Evolutionary conservation across 2,888 invertebrate genomes (phyloP), one percentile per base, ranked within the genome.

Genomic region (Phaedon cochleariae): DNA sequence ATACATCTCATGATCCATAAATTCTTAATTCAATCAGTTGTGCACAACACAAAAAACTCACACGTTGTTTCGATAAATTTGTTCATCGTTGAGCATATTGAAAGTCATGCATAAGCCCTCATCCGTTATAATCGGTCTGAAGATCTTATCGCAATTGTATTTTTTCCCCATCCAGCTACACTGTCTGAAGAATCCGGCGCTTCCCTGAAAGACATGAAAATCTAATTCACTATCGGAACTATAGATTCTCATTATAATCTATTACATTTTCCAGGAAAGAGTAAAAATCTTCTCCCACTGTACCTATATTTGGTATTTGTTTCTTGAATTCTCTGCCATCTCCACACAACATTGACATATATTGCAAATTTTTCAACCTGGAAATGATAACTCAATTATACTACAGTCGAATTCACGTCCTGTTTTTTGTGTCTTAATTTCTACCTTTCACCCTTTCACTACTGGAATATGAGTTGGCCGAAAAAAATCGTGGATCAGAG

Each of bases 21-120:
- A n/a, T n/a, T n/a, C n/a, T n/a, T n/a, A n/a, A n/a, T n/a, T n/a
- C n/a, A n/a, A n/a, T 26, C 26, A 26, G 3, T 26, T 26, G 7
- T 26, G 7, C 3, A 26, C 3, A 26, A 26, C 26, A 7, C 3
- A 26, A 26, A 26, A 5, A 7, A 71, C 80, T 79, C 81, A 87
- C 88, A 86, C 85, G 55, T 87, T 84, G 29, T 84, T 73, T 59
- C 86, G 84, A 69, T 88, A 89, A 18, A 90, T 82, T 69, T 90
- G 87, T 0, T 85, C 82, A 1, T 86, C 84, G 52, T 86, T 86
- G 53, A 91, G 77, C 59, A 88, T 88, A 74, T 92, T 92, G 74
- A 91, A 91, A 1, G 90, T 89, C 68, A 88, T 90, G 74, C 92
- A 92, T 1, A 90, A 82, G 0, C 92, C 92, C 77, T 91, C 91